Evolutionary conservation across 2,888 invertebrate genomes (phyloP).

Genomic region (Drosophila paramelanica): DNA sequence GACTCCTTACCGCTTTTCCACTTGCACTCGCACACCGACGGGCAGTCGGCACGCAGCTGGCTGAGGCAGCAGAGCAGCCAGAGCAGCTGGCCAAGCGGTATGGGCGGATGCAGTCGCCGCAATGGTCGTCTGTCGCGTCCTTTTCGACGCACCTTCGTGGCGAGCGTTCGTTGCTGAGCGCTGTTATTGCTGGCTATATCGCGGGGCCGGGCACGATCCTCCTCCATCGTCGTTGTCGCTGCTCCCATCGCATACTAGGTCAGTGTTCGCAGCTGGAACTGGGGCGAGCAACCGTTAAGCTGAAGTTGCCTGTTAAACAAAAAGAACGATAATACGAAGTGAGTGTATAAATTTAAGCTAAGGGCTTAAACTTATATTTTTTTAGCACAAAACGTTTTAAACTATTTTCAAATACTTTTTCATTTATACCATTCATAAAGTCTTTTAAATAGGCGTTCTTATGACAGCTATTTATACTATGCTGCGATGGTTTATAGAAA

Average conservation of each 20-base stretch:
- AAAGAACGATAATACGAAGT: not conserved
- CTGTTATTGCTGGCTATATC: slow-evolving; percentile 74
- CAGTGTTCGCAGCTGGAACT: slow-evolving; percentile 16
- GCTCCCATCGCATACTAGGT: slow-evolving; percentile 75
- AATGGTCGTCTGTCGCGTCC: slow-evolving; percentile 48
- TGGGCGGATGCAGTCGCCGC: slow-evolving; percentile 70
- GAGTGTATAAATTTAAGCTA: not conserved
- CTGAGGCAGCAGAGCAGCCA: slow-evolving; percentile 81
- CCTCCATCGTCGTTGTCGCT: slow-evolving; percentile 59
- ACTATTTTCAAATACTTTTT: no score
- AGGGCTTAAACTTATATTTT: no score
- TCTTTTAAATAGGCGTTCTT: no score
- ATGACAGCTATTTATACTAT: no score
- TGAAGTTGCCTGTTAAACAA: slow-evolving; percentile 35
- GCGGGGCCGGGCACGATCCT: slow-evolving; percentile 44
- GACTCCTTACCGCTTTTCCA: slow-evolving; percentile 95
- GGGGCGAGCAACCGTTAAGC: slow-evolving; percentile 19
- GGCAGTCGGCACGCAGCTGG: slow-evolving; percentile 87
- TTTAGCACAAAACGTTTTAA: no score
- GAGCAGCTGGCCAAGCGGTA: slow-evolving; percentile 73
- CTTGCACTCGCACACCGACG: slow-evolving; percentile 93
- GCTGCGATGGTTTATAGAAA: no score
- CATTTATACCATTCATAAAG: no score
- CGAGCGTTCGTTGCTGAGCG: slow-evolving; percentile 74
- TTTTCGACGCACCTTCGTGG: slow-evolving; percentile 81